Conservation (phyloP, 2,113 vertebrate genomes). For the Ariopsis seemanni region DNA sequence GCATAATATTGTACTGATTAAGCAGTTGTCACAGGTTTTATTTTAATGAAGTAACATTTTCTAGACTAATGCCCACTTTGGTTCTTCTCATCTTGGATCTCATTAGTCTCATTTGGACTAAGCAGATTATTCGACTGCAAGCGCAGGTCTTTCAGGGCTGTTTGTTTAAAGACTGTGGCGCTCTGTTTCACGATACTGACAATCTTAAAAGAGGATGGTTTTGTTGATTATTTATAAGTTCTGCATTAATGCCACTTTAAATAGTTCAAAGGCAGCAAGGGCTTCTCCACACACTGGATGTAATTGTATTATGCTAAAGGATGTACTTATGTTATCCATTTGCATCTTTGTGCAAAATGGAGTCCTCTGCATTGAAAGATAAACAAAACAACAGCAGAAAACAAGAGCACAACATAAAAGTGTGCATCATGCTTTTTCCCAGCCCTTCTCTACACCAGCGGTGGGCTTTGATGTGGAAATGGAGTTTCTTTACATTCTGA, state of each 20-base stretch:
- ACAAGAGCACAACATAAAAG: conserved; percentile 82
- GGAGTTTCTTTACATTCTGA: conserved; percentile 78
- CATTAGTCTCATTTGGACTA: background rate
- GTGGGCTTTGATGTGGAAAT: conserved; percentile 94
- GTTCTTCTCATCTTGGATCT: conserved; percentile 1
- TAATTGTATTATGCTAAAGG: conserved; percentile 80
- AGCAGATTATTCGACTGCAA: conserved; percentile 35
- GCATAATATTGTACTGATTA: background rate
- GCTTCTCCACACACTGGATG: conserved; percentile 65
- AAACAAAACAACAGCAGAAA: conserved; percentile 68
- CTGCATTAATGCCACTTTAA: conserved; percentile 79
- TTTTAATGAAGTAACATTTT: background rate
- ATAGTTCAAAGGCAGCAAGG: conserved; percentile 81
- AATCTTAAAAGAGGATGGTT: conserved; percentile 65
- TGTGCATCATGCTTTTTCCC: conserved; percentile 76
- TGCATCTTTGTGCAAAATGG: conserved; percentile 87
- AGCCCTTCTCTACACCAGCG: conserved; percentile 72
- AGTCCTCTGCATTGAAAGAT: conserved; percentile 85
- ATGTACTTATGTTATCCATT: conserved; percentile 79
- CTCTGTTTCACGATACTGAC: conserved; percentile 42
- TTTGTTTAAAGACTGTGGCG: conserved; percentile 55
- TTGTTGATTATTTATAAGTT: conserved; percentile 84
- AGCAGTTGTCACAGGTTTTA: background rate
- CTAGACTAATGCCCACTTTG: background rate
- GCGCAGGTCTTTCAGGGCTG: conserved; percentile 19